Base-by-base conservation (phyloP, 2,113 vertebrate genomes). In the Peromyscus leucopus region DNA sequence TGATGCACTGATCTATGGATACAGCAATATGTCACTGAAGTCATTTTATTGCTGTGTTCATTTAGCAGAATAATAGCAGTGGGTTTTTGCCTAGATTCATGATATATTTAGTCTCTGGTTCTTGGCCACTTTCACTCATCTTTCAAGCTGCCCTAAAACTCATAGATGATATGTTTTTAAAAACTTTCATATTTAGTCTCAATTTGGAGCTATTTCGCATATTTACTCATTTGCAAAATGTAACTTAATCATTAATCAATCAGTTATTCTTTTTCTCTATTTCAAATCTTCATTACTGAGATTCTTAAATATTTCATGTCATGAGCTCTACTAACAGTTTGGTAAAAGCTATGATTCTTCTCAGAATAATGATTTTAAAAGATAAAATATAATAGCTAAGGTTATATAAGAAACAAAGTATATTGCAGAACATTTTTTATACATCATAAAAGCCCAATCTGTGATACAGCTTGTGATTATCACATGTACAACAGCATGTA, bases 281-380 rank as follows among this genome's bases (percentile, higher is more conserved):
- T 7, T 75, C 1, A 19, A 89, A 22, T 26, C 10, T 93, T 89
- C 65, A 82, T 78, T 93, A 36, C 36, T 78, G 48, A 93, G 31
- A 86, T 91, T 93, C 22, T 97, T 89, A 91, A 94, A 12, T 33
- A 59, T 89, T 87, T 61, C 87, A 13, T 88, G 11, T 7, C 63
- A 90, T 63, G 9, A 88, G 76, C 31, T 9, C 7, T 22, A 79
- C 72, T 79, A 87, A 26, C 24, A 92, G 2, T 90, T 61, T 87
- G 1, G 8, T 84, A 74, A 90, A 88, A 71, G 24, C 7, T 94
- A 26, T 63, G 71, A 80, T 93, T 96, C 39, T 46, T 84, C 39
- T 67, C 63, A 88, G 61, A 97, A 95, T 61, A 93, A 94, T 91
- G 16, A 93, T 78, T 89, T 79, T 93, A 76, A 89, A 28, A 89